phyloP scores from a whole-genome alignment of 2,888 invertebrate species.

The Dastarcus helophoroides region DNA sequence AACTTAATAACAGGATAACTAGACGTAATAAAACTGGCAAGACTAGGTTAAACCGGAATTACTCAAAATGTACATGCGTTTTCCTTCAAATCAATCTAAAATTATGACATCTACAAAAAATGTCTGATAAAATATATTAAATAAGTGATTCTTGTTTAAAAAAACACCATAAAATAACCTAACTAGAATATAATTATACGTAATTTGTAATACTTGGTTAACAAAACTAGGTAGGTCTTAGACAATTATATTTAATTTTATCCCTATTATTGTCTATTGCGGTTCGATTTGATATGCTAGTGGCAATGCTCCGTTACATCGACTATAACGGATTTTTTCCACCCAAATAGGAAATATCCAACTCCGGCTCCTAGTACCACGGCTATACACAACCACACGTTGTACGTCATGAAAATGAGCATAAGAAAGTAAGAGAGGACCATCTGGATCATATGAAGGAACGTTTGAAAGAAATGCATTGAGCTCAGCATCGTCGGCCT shows the following conservation, averaged over 20 bases:
- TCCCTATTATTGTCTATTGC: slow-evolving; percentile 10
- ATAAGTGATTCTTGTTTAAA: too few species aligned
- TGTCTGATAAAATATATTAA: too few species aligned
- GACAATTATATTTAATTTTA: slow-evolving; percentile 4
- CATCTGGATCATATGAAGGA: slow-evolving; percentile 81
- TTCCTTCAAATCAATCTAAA: too few species aligned
- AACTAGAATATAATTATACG: too few species aligned
- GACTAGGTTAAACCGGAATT: too few species aligned
- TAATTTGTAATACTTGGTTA: too few species aligned
- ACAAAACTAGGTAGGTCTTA: too few species aligned
- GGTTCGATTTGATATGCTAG: slow-evolving; percentile 36
- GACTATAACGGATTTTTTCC: slow-evolving; percentile 88
- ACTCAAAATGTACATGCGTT: too few species aligned
- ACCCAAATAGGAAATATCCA: slow-evolving; percentile 91
- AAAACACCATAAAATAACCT: too few species aligned
- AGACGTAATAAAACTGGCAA: too few species aligned
- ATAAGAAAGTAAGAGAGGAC: slow-evolving; percentile 86
- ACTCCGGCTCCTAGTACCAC: slow-evolving; percentile 80
- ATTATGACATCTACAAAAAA: too few species aligned
- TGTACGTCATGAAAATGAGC: slow-evolving; percentile 97
- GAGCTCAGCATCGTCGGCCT: slow-evolving; percentile 76
- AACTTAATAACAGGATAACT: too few species aligned
- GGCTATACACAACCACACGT: slow-evolving; percentile 83
- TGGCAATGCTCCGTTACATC: slow-evolving; percentile 95
- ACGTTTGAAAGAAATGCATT: slow-evolving; percentile 76